phyloP scores from a whole-genome alignment of 2,113 vertebrate species.

The Stomatorhinus ivindoensis region DNA sequence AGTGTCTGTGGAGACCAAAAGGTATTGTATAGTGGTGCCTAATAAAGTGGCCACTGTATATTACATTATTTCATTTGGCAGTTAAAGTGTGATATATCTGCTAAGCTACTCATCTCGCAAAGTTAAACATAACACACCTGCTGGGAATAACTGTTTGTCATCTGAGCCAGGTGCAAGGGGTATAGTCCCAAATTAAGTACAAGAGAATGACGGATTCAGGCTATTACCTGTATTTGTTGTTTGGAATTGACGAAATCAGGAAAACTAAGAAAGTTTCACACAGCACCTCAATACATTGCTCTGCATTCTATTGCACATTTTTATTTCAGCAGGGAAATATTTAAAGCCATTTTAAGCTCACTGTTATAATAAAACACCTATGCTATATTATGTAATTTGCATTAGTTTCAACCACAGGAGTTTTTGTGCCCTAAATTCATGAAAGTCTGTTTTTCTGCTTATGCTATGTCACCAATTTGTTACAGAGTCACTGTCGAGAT shows the following conservation, averaged over 20 bases:
- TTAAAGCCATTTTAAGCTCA: background rate
- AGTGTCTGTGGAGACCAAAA: background rate
- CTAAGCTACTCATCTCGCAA: background rate
- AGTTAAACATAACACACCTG: background rate
- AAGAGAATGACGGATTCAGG: background rate
- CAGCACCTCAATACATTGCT: background rate
- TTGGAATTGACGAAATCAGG: background rate
- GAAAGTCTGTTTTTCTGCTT: background rate
- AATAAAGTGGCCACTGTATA: background rate
- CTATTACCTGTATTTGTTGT: background rate
- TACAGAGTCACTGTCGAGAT: background rate
- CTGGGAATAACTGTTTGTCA: background rate
- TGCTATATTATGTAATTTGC: background rate
- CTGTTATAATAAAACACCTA: background rate
- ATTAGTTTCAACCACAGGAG: background rate
- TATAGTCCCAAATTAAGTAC: background rate
- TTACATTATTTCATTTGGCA: background rate
- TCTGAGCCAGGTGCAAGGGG: background rate
- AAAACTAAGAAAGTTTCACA: background rate
- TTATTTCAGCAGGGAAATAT: background rate
- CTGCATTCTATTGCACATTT: background rate
- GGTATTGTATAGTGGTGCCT: background rate
- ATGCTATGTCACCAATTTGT: background rate
- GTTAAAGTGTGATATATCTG: background rate
- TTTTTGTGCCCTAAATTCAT: background rate